phyloP scores from a whole-genome alignment of 23 tunicate genomes.

The Aplidium turbinatum region DNA sequence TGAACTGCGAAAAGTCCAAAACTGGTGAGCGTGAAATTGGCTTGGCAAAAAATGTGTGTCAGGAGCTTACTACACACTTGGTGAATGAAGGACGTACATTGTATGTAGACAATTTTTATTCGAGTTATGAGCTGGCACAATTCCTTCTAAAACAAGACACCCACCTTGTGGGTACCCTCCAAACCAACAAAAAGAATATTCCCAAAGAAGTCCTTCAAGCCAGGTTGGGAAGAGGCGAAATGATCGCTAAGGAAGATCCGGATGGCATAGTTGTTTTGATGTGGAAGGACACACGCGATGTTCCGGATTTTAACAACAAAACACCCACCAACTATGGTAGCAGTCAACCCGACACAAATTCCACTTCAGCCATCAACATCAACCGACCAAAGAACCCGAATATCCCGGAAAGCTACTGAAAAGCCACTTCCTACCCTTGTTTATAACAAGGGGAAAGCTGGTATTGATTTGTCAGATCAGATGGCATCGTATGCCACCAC shows the following conservation, averaged over 20 bases:
- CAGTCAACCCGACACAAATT: too few relatives aligned
- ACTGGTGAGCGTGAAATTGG: constrained; percentile 20
- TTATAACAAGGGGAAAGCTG: constrained; percentile 26
- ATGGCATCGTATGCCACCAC: constrained; percentile 39
- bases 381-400: too few relatives aligned
- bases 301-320: constrained; percentile 29
- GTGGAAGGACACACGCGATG: constrained; percentile 31
- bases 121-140: not conserved
- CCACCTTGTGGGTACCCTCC: too few relatives aligned
- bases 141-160: constrained; percentile 6
- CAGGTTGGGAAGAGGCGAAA: constrained; percentile 28
- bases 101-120: constrained; percentile 13
- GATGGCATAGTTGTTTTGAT: constrained; percentile 32
- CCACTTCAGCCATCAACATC: too few relatives aligned
- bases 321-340: constrained; percentile 29
- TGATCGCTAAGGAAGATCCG: constrained; percentile 22
- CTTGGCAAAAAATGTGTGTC: not conserved
- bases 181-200: constrained; percentile 20
- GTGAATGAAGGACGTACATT: constrained; percentile 6
- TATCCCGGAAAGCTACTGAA: constrained; percentile 36
- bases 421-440: constrained; percentile 21
- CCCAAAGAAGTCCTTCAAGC: constrained; percentile 27
- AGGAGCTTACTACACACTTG: not conserved
- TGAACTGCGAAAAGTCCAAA: not conserved
- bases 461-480: constrained; percentile 30